Evolutionary conservation across 2,113 vertebrate genomes (phyloP).

Genomic region (Conger conger): DNA sequence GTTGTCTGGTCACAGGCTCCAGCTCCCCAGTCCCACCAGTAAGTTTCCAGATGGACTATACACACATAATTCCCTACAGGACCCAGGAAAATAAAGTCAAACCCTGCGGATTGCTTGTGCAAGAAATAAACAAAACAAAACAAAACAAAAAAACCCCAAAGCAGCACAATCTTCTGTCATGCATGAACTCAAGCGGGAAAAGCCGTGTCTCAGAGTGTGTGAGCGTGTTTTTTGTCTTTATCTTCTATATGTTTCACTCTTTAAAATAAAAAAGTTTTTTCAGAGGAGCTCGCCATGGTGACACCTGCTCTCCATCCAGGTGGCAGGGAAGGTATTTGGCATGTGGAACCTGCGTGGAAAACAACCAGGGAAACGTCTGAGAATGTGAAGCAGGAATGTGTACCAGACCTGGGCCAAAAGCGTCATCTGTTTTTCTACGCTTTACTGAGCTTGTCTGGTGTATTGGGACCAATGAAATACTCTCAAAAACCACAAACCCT

Average conservation of each 20-base stretch:
- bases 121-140: conserved; percentile 13
- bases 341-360: conserved; percentile 43
- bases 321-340: conserved; percentile 35
- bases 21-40: not conserved
- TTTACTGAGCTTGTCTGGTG: too few species aligned
- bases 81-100: not conserved
- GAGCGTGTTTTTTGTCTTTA: conserved; percentile 9
- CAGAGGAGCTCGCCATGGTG: conserved; percentile 49
- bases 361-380: not conserved
- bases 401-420: too few species aligned
- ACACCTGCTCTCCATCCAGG: conserved; percentile 24
- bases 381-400: not conserved
- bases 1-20: not conserved
- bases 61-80: not conserved
- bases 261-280: conserved; percentile 48
- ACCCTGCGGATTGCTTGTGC: not conserved
- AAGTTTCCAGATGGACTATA: not conserved
- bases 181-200: conserved; percentile 40
- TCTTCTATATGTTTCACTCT: conserved; percentile 39
- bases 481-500: too few species aligned
- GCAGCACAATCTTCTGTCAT: conserved; percentile 14
- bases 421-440: too few species aligned
- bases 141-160: not conserved
- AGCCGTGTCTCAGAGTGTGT: conserved; percentile 33
- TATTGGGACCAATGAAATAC: too few species aligned